Evolutionary conservation across 2,113 vertebrate genomes (phyloP).

Genomic region (Ptyas mucosa): DNA sequence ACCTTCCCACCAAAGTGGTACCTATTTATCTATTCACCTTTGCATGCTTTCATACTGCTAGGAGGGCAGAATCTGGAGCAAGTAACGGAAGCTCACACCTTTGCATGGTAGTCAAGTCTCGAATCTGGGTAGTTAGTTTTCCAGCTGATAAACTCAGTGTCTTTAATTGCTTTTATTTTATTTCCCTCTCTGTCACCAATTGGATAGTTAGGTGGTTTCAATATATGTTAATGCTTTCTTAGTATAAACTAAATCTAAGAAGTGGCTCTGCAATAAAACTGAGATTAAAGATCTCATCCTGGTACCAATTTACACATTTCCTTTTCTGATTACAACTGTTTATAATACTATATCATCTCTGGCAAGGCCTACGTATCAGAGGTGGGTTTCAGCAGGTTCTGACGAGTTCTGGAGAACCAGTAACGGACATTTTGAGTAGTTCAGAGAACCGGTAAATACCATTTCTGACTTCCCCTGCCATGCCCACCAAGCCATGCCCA

Average conservation of each 20-base stretch:
- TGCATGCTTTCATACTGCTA: background rate
- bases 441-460: too few species aligned
- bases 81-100: background rate
- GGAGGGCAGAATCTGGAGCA: background rate
- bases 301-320: conserved; percentile 72
- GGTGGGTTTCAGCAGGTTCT: too few species aligned
- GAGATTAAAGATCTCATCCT: conserved; percentile 69
- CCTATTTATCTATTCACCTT: background rate
- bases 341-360: conserved; percentile 70
- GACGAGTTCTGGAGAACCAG: too few species aligned
- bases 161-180: conserved; percentile 48
- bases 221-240: conserved; percentile 43
- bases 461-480: too few species aligned
- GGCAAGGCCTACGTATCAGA: conserved; percentile 39
- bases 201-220: conserved; percentile 63
- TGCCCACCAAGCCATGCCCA: too few species aligned
- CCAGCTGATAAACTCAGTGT: background rate
- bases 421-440: too few species aligned
- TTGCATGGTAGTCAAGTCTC: too few species aligned
- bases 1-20: background rate
- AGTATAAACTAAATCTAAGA: conserved; percentile 66
- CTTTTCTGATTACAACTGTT: conserved; percentile 72
- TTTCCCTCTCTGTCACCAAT: conserved; percentile 67
- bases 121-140: background rate
- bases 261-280: conserved; percentile 62